Percentiles rank a stretch among this genome's conserved stretches.
Conservation (phyloP, 2,888 invertebrate genomes). For the Sussaba pulchella region DNA sequence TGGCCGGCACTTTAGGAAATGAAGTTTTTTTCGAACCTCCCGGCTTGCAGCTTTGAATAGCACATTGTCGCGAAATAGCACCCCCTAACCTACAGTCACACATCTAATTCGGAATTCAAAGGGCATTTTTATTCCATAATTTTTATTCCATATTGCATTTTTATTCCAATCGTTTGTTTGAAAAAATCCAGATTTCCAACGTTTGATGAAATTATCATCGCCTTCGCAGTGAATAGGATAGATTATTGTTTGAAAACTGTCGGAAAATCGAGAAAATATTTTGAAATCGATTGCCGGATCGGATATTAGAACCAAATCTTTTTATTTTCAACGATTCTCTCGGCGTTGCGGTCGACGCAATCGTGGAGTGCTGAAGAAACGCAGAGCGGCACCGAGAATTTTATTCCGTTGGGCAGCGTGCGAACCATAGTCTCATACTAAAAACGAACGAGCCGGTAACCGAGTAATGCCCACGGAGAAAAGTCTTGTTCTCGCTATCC, state of each 20-base stretch:
- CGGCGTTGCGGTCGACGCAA: neutral
- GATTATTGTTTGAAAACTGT: neutral
- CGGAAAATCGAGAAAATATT: neutral
- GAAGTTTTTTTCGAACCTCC: no score
- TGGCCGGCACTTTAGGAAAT: no score
- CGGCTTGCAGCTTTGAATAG: no score
- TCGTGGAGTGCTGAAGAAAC: neutral
- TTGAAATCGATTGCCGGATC: neutral
- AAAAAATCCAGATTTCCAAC: no score
- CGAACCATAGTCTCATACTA: conserved; percentile 31
- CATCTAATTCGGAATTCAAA: no score
- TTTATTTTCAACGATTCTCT: conserved; percentile 16
- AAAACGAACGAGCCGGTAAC: conserved; percentile 63
- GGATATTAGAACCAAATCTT: neutral
- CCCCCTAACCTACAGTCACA: no score
- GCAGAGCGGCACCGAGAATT: neutral
- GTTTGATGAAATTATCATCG: neutral
- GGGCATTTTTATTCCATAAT: no score
- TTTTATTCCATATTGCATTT: no score
- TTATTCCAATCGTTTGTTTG: no score
- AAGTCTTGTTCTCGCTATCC: neutral
- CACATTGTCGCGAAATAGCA: no score
- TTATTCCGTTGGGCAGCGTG: neutral
- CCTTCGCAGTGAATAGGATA: neutral
- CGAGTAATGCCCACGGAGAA: conserved; percentile 28